phyloP scores from a whole-genome alignment of 2,797 vertebrate genomes.

The Anolis apletophallus region DNA sequence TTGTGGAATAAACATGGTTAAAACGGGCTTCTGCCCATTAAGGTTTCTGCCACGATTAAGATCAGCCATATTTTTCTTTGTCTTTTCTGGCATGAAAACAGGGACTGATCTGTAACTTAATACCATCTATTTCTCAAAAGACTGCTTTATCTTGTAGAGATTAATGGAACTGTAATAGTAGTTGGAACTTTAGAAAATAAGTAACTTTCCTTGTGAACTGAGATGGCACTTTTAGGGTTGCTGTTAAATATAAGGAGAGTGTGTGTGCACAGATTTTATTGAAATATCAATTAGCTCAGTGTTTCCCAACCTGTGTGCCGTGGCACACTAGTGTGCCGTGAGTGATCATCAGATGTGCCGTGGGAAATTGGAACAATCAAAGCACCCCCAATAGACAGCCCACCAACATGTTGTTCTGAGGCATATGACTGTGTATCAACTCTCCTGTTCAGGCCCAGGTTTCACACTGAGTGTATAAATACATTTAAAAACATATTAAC shows the following conservation, averaged over 20 bases:
- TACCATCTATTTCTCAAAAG: background rate
- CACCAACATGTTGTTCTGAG: too few relatives aligned
- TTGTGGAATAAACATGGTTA: background rate
- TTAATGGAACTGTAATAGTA: background rate
- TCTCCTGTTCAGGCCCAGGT: too few relatives aligned
- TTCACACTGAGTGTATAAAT: too few relatives aligned
- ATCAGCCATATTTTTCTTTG: background rate
- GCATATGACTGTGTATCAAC: too few relatives aligned
- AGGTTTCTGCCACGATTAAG: background rate
- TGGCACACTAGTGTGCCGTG: too few relatives aligned
- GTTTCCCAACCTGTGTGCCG: too few relatives aligned
- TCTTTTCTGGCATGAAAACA: too few relatives aligned
- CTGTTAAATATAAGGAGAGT: background rate
- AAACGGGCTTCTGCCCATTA: background rate
- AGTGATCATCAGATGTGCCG: too few relatives aligned
- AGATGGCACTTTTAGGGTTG: background rate
- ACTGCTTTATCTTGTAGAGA: background rate
- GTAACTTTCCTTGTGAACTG: background rate
- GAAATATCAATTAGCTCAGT: background rate
- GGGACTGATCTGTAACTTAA: background rate
- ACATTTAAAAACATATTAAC: too few relatives aligned
- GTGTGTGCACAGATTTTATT: background rate
- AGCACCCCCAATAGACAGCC: too few relatives aligned
- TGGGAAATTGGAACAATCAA: too few relatives aligned
- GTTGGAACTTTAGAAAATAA: background rate